Evolutionary conservation across 2,113 vertebrate genomes (phyloP).

Genomic region (Hypocryptadius cinnamomeus): DNA sequence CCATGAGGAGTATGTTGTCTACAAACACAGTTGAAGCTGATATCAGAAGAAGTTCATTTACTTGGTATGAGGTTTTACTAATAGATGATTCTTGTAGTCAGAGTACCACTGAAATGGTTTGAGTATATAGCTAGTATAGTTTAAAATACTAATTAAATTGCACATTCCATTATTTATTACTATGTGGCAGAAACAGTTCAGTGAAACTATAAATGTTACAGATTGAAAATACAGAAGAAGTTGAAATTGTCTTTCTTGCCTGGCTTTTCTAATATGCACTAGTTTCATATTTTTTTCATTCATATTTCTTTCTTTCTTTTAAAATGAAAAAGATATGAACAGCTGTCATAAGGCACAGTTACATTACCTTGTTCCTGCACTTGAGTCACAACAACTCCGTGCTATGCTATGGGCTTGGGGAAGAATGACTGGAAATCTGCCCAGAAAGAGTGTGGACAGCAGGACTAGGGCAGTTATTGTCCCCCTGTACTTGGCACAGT

Average conservation of each 20-base stretch:
- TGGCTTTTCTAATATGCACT: background rate
- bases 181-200: background rate
- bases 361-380: background rate
- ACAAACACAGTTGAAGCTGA: background rate
- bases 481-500: too few relatives aligned
- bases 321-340: background rate
- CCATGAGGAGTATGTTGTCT: background rate
- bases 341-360: background rate
- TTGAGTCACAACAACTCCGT: background rate
- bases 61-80: background rate
- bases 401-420: fast-evolving
- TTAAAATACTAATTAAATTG: background rate
- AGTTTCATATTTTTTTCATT: background rate
- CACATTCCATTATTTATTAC: background rate
- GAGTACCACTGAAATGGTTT: background rate
- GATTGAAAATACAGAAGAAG: background rate
- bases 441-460: background rate
- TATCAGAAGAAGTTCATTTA: background rate
- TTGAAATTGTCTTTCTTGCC: background rate
- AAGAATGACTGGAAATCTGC: background rate
- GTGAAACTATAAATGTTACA: background rate
- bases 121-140: background rate
- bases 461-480: background rate
- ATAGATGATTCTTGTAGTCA: background rate
- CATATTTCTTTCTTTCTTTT: background rate